Evolutionary conservation across 2,888 invertebrate genomes (phyloP), one percentile per base, ranked within the genome.

Genomic region (Agrochola macilenta): DNA sequence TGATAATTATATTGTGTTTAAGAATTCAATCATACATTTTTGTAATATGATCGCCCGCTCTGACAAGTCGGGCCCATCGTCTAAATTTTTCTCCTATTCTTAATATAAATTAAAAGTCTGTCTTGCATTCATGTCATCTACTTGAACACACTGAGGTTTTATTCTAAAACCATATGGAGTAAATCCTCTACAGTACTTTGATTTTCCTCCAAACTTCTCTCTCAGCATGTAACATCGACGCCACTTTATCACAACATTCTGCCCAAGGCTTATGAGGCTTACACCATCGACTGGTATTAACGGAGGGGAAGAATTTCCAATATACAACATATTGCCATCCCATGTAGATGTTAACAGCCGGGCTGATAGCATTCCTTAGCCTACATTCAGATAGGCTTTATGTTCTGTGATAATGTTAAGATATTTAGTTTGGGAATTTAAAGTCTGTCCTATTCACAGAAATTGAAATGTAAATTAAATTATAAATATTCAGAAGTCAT

Each of bases 231-330:
- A 71, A 49, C 74, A 83, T 68, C 30, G 17, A 39, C 69, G 60
- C 26, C n/a, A 70, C 79, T 66, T 57, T 76, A 76, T 69, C 75
- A 73, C 79, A 86, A 78, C 68, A 81, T 76, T 80, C 70, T 65
- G 74, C 69, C 70, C 58, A 71, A 69, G 75, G 78, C 80, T 72
- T 69, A 70, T 74, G 61, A 73, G 52, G 64, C 71, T 76, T 74
- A 78, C 69, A 72, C 78, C 71, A 78, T 77, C 46, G 57, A 64
- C 74, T 72, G 83, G 76, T 78, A 81, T 81, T 86, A 86, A 78
- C 80, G 80, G 69, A 75, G 78, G 66, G 76, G 70, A 86, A 85
- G 87, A 88, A 88, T 88, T 85, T 88, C 85, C 84, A 88, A 88
- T 88, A 88, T 83, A 85, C 83, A 78, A 84, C 84, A 82, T 88